Conservation (phyloP, 2,888 invertebrate species). For the Eupeodes luniger region DNA sequence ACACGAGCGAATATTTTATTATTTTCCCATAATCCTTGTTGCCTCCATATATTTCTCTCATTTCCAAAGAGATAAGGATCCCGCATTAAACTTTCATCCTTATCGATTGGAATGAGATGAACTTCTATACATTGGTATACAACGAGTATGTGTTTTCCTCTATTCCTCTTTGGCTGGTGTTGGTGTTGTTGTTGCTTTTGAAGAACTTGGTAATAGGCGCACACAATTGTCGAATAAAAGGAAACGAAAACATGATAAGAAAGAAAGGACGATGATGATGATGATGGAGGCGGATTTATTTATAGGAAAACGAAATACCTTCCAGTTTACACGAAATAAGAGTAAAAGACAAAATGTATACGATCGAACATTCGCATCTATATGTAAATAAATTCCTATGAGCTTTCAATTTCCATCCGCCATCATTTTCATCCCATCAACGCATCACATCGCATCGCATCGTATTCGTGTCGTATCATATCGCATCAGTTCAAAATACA, state of each 20-base stretch:
- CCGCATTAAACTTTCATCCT: conserved; percentile 57
- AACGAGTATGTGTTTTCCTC: not conserved
- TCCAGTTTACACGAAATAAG: conserved; percentile 24
- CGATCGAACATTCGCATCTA: not conserved
- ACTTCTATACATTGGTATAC: conserved; percentile 9
- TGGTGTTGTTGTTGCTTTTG: too few relatives aligned
- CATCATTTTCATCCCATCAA: not conserved
- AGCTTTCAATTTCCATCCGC: conserved; percentile 29
- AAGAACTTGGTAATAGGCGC: too few relatives aligned
- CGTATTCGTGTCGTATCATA: not conserved
- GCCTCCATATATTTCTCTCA: not conserved
- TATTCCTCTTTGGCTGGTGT: not conserved
- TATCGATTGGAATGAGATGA: conserved; percentile 30
- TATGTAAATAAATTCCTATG: conserved; percentile 28
- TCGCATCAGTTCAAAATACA: not conserved
- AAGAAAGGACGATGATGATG: not conserved
- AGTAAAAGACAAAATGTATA: conserved; percentile 18
- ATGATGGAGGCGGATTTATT: conserved; percentile 15
- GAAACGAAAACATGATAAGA: not conserved
- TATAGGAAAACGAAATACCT: conserved; percentile 19
- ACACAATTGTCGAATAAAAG: not conserved
- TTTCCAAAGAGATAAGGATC: conserved; percentile 9
- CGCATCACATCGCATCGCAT: too few relatives aligned
- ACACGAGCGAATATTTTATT: conserved; percentile 73
- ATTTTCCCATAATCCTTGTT: conserved; percentile 62